Conservation (phyloP, 2,797 vertebrate genomes). For the Diglossa cyanea region DNA sequence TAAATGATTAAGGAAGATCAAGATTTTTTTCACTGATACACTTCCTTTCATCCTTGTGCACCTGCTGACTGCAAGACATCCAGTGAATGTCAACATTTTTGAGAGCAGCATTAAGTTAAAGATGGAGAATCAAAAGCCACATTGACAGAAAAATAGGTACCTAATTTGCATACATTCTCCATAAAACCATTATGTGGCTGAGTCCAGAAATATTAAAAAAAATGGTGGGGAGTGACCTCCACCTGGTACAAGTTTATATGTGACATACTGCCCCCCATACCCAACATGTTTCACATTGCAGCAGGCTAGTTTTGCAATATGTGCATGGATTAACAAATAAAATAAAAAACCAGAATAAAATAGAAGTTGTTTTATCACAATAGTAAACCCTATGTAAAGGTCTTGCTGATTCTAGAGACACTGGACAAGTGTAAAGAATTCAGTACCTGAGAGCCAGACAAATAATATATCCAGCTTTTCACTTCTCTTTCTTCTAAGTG, state of each 20-base stretch:
- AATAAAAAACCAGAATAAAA: neutral
- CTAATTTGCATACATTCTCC: neutral
- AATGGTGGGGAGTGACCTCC: neutral
- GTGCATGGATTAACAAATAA: neutral
- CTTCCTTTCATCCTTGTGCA: neutral
- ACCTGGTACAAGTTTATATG: neutral
- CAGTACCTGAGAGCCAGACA: neutral
- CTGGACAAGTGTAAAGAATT: neutral
- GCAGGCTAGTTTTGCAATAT: neutral
- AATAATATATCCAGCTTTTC: neutral
- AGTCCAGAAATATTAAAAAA: neutral
- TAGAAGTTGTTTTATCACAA: neutral
- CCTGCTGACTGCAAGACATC: neutral
- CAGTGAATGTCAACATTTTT: neutral
- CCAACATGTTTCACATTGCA: neutral
- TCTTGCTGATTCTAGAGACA: neutral
- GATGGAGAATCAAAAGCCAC: neutral
- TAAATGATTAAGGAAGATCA: constrained; percentile 22
- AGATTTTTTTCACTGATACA: neutral
- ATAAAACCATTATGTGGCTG: neutral
- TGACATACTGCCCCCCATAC: rapidly evolving
- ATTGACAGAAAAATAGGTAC: neutral
- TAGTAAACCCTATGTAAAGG: neutral
- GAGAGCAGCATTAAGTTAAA: neutral
- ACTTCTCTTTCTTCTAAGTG: neutral